Evolutionary conservation across 2,797 vertebrate species (phyloP), one percentile per base, ranked within the genome.

Genomic region (Spinus pinus): DNA sequence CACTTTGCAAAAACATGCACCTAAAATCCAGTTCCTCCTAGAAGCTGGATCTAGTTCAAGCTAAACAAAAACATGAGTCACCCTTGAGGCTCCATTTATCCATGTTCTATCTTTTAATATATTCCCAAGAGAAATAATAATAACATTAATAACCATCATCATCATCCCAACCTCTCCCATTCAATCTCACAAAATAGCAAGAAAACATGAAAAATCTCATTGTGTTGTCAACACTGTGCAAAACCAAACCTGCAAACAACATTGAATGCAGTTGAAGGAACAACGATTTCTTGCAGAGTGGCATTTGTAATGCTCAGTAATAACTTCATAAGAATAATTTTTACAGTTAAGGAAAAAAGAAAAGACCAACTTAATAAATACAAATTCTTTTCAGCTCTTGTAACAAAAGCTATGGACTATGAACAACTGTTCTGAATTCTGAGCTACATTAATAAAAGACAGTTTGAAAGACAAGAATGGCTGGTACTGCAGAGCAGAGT

Each of bases 11-110:
- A 95, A 95, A 64, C 91, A 95, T 31, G 69, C 51, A 86, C 81
- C 86, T 87, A 95, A 94, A 94, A 92, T 77, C n/a, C 78, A 89
- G 72, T 61, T 94, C 78, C 67, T 85, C 47, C 58, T 69, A 80
- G 41, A 91, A 91, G 65, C 39, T 94, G 94, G 95, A 89, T 57
- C 50, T 56, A 71, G 39, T 92, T 92, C 88, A 97, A 95, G 42
- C 54, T 82, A 96, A 97, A 97, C 79, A 96, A 95, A 94, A 95
- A 83, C 86, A 95, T 60, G 53, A 94, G 72, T 93, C 92, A 92
- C 79, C 64, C 88, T 57, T 62, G 64, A 93, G 86, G 67, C 49
- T 93, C 46, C n/a, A 27, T 91, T 95, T 93, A 92, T 87, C 84
- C 75, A 54, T n/a, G 17, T 81, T 85, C 75, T 74, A 90, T 82